phyloP scores from a whole-genome alignment of 2,113 vertebrate genomes.

The Macquaria australasica region DNA sequence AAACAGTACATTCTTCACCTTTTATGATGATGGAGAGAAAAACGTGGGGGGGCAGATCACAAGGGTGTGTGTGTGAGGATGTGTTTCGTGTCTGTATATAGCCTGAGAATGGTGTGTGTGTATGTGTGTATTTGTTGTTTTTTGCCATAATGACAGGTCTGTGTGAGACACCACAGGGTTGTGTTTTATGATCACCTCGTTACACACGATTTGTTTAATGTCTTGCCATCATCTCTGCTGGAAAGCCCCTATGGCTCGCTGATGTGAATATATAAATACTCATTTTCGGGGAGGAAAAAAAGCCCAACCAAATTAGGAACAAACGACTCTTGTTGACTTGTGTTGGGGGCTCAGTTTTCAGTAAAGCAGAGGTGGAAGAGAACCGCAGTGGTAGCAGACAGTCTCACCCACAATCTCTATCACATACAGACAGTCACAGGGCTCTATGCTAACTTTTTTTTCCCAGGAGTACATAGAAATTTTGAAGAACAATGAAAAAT shows the following conservation, averaged over 20 bases:
- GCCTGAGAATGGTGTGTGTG: slow-evolving; percentile 52
- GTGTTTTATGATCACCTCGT: slow-evolving; percentile 83
- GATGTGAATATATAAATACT: slow-evolving; percentile 83
- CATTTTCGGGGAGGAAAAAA: slow-evolving; percentile 69
- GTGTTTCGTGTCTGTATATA: slow-evolving; percentile 60
- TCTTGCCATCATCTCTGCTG: slow-evolving; percentile 86
- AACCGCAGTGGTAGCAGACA: slow-evolving; percentile 12
- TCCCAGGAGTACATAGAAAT: too few relatives aligned
- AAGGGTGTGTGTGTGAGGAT: slow-evolving; percentile 48
- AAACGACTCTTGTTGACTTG: slow-evolving; percentile 78
- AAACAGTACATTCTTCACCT: slow-evolving; percentile 73
- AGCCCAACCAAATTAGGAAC: slow-evolving; percentile 73
- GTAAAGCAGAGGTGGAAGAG: slow-evolving; percentile 52
- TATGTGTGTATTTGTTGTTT: slow-evolving; percentile 67
- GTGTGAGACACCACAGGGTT: slow-evolving; percentile 80
- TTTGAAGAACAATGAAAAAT: too few relatives aligned
- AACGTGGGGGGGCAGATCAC: slow-evolving; percentile 39
- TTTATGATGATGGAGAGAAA: slow-evolving; percentile 71
- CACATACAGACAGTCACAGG: slow-evolving; percentile 18
- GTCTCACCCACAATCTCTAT: slow-evolving; percentile 10
- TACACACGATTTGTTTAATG: slow-evolving; percentile 84
- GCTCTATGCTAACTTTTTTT: too few relatives aligned
- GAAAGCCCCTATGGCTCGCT: slow-evolving; percentile 81
- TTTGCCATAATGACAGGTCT: slow-evolving; percentile 83
- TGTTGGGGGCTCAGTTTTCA: slow-evolving; percentile 53